Conservation (phyloP, 2,113 vertebrate species). For the Pseudonaja textilis region DNA sequence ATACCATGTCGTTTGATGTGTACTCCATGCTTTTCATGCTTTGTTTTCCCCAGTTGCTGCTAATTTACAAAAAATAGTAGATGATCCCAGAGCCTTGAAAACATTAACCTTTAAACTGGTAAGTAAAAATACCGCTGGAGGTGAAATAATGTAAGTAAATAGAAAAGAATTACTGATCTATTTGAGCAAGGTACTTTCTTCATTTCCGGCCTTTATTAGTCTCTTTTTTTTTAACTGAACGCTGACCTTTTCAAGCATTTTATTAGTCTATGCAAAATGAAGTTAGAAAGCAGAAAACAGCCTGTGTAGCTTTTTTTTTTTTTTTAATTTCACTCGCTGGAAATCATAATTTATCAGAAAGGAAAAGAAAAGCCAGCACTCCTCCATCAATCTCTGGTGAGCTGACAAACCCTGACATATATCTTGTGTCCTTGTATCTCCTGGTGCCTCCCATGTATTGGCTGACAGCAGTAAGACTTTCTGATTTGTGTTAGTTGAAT, state of each 20-base stretch:
- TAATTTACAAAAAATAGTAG: constrained; percentile 99
- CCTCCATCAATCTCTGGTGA: not conserved
- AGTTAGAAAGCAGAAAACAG: constrained; percentile 2
- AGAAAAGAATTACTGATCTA: constrained; percentile 1
- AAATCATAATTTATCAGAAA: constrained; percentile 8
- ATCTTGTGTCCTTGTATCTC: not conserved
- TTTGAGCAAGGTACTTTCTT: constrained; percentile 20
- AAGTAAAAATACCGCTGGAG: constrained; percentile 69
- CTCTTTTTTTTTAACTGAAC: constrained; percentile 8
- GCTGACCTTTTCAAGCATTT: constrained; percentile 17
- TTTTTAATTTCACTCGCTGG: not conserved
- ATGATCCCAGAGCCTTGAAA: constrained; percentile 95
- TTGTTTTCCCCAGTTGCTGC: constrained; percentile 88
- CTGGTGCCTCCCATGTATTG: not conserved
- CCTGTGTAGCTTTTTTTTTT: not conserved
- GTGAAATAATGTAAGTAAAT: constrained; percentile 11
- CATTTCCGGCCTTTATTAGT: not conserved
- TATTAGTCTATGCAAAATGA: constrained; percentile 15
- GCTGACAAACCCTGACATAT: not conserved
- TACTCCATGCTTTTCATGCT: constrained; percentile 41
- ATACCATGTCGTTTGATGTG: constrained; percentile 42
- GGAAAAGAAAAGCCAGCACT: not conserved
- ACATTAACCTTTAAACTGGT: constrained; percentile 98
- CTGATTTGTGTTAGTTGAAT: not conserved
- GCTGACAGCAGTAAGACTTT: not conserved